These are phyloP conservation scores for Sterna hirundo DNA, from an alignment of 2,113 vertebrate species.

Conservation along the genomic window DNA sequence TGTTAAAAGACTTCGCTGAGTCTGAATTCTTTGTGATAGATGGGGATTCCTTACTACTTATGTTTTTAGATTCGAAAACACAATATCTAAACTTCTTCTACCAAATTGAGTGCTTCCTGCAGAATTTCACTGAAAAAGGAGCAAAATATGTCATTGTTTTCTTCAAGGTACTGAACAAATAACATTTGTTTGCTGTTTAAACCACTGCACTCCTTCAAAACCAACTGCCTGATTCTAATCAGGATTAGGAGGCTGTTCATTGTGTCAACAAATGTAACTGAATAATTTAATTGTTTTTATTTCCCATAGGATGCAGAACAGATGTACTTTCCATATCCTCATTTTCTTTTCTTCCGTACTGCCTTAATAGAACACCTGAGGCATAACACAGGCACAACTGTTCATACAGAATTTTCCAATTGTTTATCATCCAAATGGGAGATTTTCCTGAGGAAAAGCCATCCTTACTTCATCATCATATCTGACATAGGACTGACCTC, in stretches of 20 bases:
- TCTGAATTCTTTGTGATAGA: constrained; percentile 71
- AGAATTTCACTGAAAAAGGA: constrained; percentile 65
- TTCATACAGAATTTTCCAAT: constrained; percentile 59
- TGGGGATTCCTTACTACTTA: constrained; percentile 63
- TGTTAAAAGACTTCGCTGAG: constrained; percentile 63
- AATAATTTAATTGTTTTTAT: not conserved
- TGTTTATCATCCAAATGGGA: constrained; percentile 51
- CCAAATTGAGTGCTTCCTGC: constrained; percentile 49
- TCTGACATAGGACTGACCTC: constrained; percentile 38
- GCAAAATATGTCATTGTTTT: constrained; percentile 59
- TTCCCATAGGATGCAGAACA: constrained; percentile 53
- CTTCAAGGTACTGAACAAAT: constrained; percentile 57
- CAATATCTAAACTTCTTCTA: constrained; percentile 62
- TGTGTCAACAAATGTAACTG: not conserved
- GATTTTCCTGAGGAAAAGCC: constrained; percentile 50
- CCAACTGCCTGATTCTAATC: not conserved
- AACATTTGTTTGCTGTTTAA: not conserved
- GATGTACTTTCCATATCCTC: constrained; percentile 20
- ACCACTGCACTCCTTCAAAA: not conserved
- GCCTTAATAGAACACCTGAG: constrained; percentile 53
- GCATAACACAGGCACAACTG: constrained; percentile 5
- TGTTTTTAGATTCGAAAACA: not conserved
- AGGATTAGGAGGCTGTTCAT: not conserved
- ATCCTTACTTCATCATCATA: constrained; percentile 53
- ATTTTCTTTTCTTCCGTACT: constrained; percentile 14